Percentiles rank a stretch among this genome's conserved stretches.
Conservation (phyloP, 2,113 vertebrate species). For the Muscicapa adusta region DNA sequence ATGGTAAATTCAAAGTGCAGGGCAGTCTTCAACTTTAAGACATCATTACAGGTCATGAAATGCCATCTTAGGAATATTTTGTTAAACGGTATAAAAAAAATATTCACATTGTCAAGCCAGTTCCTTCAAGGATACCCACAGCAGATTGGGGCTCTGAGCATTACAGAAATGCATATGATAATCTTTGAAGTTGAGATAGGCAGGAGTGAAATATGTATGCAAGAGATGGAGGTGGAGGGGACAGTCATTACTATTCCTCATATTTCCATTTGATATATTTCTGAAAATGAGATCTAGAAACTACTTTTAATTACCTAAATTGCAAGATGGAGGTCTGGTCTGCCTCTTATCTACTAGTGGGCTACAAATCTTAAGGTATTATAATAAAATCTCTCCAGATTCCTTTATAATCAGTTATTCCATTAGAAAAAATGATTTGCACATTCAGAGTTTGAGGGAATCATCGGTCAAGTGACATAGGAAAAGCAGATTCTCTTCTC, state of each 20-base stretch:
- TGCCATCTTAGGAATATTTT: not conserved
- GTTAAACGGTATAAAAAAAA: not conserved
- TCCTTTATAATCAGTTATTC: not conserved
- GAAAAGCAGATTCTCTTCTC: not conserved
- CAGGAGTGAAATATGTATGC: not conserved
- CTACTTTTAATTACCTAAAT: not conserved
- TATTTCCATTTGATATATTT: not conserved
- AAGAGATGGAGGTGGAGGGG: not conserved
- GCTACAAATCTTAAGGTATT: not conserved
- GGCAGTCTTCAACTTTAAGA: not conserved
- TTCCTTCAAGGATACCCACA: not conserved
- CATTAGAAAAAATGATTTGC: not conserved
- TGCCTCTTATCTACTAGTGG: not conserved
- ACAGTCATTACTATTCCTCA: not conserved
- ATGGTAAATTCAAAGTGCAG: not conserved
- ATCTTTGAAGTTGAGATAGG: not conserved
- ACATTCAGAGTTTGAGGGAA: not conserved
- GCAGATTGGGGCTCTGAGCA: not conserved
- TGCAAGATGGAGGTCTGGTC: not conserved
- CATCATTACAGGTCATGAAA: not conserved
- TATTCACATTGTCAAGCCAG: not conserved
- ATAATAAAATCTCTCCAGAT: not conserved
- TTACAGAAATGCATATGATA: not conserved
- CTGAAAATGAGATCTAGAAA: not conserved
- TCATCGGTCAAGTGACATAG: rapidly evolving